Base-by-base conservation (phyloP, 2,797 vertebrate genomes). In the Xenentodon cancila region DNA sequence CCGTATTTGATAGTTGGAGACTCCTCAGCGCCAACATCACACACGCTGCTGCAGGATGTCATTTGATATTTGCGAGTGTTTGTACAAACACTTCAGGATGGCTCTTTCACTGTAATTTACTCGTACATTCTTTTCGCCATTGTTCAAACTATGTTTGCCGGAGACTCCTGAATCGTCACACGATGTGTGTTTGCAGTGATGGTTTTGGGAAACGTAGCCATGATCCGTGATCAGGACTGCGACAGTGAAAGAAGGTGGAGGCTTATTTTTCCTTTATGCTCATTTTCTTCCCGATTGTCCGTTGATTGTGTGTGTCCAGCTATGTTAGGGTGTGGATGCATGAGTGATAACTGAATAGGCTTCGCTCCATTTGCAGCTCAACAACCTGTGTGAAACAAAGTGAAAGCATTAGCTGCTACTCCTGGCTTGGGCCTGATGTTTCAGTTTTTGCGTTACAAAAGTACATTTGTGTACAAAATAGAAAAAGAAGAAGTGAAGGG, bases 321-420 rank as follows among this genome's bases (percentile, higher is more conserved):
- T 43, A 22, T 51, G 47, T 60, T 53, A 42, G n/a, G 32, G 46
- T 17, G 46, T 19, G 20, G 9, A 27, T 55, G 78, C 62, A 19
- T 1, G 37, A 25, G 20, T 6, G 30, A 0, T 27, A 64, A 37
- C 2, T 37, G 68, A 51, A 45, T 70, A 43, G 53, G 67, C 68
- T 57, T 72, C 59, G 20, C 61, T 79, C 71, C 46, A 59, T 70
- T 64, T 54, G 59, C 66, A 18, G 59, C 68, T 89, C 84, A 90
- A 69, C 85, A 90, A 71, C 84, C 90, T 91, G 84, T 0, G 12
- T 11, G 59, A 76, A 65, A 79, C 46, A 73, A 79, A 83, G 61
- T 19, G 34, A 73, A 61, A 50, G 47, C 60, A 79, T 89, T 71
- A 86, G 79, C 62, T 63, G 37, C 9, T 21, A 53, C 66, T 70